A percentile compares a stretch with the other conserved stretches of the same genome.
These are phyloP conservation scores for Nylanderia fulva DNA, from an alignment of 1,140 invertebrate species.

Conservation along the genomic window DNA sequence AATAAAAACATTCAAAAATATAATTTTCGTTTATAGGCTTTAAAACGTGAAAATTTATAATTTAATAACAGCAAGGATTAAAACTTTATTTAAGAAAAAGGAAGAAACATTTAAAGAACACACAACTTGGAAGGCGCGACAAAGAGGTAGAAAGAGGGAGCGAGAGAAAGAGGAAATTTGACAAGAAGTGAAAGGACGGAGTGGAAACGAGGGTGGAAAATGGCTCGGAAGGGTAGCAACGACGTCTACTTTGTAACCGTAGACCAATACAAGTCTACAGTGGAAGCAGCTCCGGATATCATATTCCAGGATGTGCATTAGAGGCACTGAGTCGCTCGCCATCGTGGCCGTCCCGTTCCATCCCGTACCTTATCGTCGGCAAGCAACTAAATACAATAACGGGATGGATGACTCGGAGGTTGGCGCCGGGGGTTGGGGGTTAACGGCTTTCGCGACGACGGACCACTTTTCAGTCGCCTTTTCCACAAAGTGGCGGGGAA, in stretches of 20 bases:
- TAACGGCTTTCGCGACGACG: constrained; percentile 42
- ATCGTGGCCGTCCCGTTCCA: background rate
- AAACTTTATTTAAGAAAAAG: background rate
- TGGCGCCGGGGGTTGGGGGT: constrained; percentile 20
- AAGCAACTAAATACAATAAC: constrained; percentile 42
- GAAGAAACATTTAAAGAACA: background rate
- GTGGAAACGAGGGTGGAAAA: constrained; percentile 39
- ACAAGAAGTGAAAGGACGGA: constrained; percentile 25
- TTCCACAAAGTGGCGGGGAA: background rate
- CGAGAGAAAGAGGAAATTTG: background rate
- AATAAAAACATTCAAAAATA: background rate
- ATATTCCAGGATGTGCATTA: constrained; percentile 56
- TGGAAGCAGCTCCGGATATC: constrained; percentile 45
- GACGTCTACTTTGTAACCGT: constrained; percentile 54
- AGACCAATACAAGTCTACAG: constrained; percentile 33
- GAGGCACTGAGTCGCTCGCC: constrained; percentile 21
- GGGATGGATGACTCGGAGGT: constrained; percentile 41
- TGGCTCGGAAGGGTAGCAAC: constrained; percentile 34
- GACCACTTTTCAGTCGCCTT: constrained; percentile 44
- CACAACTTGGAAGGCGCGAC: background rate
- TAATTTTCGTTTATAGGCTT: background rate
- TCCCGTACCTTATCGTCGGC: constrained; percentile 24
- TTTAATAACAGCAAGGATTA: background rate
- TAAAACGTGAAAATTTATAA: background rate
- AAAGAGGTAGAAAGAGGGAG: background rate